Evolutionary conservation across 2,888 invertebrate genomes (phyloP).

Genomic region (Clistopyga incitator): DNA sequence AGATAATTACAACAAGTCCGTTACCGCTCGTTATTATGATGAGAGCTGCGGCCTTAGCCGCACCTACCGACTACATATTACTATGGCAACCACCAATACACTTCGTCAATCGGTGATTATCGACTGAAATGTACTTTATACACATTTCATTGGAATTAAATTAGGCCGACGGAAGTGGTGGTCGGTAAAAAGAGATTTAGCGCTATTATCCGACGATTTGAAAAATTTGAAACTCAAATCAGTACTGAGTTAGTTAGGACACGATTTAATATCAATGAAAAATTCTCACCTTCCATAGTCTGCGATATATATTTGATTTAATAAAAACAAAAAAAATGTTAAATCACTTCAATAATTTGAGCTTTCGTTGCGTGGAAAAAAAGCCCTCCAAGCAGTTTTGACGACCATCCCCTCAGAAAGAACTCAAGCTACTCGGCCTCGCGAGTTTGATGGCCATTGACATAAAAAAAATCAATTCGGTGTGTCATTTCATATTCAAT

Average conservation of each 20-base stretch:
- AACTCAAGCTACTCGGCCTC: not conserved
- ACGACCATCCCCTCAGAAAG: not conserved
- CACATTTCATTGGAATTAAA: constrained; percentile 58
- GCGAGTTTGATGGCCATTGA: constrained; percentile 9
- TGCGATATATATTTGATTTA: not conserved
- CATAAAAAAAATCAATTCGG: not conserved
- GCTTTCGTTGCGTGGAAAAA: not conserved
- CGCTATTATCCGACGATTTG: not conserved
- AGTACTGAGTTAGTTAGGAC: no score
- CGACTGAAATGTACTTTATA: constrained; percentile 67
- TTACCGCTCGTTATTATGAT: constrained; percentile 42
- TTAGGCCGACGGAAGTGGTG: constrained; percentile 42
- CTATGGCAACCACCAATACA: constrained; percentile 73
- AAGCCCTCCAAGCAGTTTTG: not conserved
- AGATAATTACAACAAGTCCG: constrained; percentile 61
- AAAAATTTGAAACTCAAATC: not conserved
- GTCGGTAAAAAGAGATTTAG: not conserved
- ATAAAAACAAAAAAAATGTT: no score
- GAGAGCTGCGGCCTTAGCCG: constrained; percentile 42
- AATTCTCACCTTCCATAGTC: constrained; percentile 51
- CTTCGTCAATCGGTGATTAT: constrained; percentile 70
- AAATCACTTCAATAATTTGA: not conserved
- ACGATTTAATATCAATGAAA: not conserved
- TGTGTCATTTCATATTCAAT: constrained; percentile 26
- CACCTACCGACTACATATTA: constrained; percentile 62